Evolutionary conservation across 2,888 invertebrate species (phyloP).

Genomic region (Mesochorus sp.): DNA sequence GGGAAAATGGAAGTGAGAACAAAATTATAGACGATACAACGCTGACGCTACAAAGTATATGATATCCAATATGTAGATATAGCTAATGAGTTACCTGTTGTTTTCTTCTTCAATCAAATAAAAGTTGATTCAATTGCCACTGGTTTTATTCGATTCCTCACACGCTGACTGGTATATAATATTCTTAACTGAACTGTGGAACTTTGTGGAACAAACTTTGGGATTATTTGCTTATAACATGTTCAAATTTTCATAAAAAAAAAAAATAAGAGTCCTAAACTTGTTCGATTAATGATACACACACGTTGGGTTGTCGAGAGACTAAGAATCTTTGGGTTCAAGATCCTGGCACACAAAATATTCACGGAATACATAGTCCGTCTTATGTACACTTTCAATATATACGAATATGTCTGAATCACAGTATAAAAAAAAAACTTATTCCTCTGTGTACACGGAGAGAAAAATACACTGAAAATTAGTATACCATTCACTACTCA

Average conservation of each 20-base stretch:
- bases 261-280: too few relatives aligned
- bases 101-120: not conserved
- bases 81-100: conserved; percentile 30
- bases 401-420: conserved; percentile 14
- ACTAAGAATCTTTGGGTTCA: conserved; percentile 36
- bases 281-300: not conserved
- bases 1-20: not conserved
- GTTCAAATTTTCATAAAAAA: too few relatives aligned
- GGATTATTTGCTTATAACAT: too few relatives aligned
- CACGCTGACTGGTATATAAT: too few relatives aligned
- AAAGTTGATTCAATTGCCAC: not conserved
- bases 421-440: too few relatives aligned
- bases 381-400: conserved; percentile 28
- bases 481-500: too few relatives aligned
- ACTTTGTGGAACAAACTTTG: too few relatives aligned
- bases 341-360: conserved; percentile 27
- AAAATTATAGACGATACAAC: conserved; percentile 6
- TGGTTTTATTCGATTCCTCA: not conserved
- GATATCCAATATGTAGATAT: not conserved
- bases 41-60: conserved; percentile 3
- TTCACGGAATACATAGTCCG: conserved; percentile 16
- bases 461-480: too few relatives aligned
- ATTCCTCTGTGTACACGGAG: too few relatives aligned
- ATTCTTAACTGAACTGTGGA: too few relatives aligned
- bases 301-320: not conserved